These are phyloP conservation scores for Catharus minimus DNA, from an alignment of 2,113 vertebrate genomes.

Conservation along the genomic window DNA sequence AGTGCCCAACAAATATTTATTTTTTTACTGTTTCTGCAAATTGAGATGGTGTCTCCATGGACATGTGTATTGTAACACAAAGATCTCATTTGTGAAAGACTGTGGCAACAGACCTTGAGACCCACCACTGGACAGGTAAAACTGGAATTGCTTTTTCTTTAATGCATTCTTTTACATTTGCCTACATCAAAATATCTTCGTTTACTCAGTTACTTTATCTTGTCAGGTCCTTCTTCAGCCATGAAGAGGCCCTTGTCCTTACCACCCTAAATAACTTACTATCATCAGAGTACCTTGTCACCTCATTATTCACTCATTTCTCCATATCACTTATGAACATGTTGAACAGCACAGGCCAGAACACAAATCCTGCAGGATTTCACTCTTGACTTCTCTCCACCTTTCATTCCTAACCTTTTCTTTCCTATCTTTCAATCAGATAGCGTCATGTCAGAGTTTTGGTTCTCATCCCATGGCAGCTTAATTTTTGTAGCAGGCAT, in stretches of 20 bases:
- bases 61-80: background rate
- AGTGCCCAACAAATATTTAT: background rate
- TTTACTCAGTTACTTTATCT: constrained; percentile 1
- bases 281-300: constrained; percentile 36
- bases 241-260: constrained; percentile 20
- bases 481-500: background rate
- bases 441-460: background rate
- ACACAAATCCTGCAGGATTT: constrained; percentile 18
- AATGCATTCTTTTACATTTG: background rate
- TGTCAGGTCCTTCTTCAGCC: background rate
- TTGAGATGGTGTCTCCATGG: background rate
- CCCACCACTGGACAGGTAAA: background rate
- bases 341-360: constrained; percentile 17
- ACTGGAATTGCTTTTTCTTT: background rate
- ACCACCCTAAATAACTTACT: constrained; percentile 49
- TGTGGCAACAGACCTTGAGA: background rate
- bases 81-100: background rate
- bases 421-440: background rate
- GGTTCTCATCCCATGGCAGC: constrained; percentile 8
- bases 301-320: constrained; percentile 55
- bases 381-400: constrained; percentile 27
- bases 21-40: background rate
- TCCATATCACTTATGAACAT: constrained; percentile 24
- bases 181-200: background rate
- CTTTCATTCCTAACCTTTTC: constrained; percentile 21